Evolutionary conservation across 1,140 invertebrate genomes (phyloP), one percentile per base, ranked within the genome.

Genomic region (Heliconius congener): DNA sequence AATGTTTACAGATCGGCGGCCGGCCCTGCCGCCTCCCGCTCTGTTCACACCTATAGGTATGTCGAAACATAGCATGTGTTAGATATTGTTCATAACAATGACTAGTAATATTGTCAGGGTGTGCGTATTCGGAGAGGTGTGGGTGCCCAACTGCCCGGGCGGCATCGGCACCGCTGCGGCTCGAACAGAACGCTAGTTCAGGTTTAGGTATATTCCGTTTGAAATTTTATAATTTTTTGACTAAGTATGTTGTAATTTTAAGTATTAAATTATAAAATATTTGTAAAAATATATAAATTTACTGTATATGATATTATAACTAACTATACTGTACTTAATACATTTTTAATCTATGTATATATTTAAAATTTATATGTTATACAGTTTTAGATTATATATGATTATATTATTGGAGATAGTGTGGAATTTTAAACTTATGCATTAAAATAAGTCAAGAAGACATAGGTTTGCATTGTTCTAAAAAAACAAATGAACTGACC

Each of bases 1-100:
- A 92, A 90, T 93, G 92, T 92, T 94, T 93, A 94, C 90, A 93
- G 90, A 91, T 92, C 88, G 90, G 88, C 91, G 92, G 92, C 90
- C 88, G 88, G 84, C 88, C 88, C 89, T 92, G 91, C 90, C 90
- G 90, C 88, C 89, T 92, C 90, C 87, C 91, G 91, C 91, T 90
- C 89, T 84, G 88, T 90, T 89, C 86, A 84, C 88, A 87, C 86
- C 90, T 90, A 88, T 92, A 93, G 92, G 92, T 93, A 93, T 88
- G 92, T 93, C 86, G 85, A 86, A 87, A 88, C 81, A 86, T 76
- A 81, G 86, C 87, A 90, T 88, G 85, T 90, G 87, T 88, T 88
- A 83, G 82, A 84, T 82, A 86, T 84, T 86, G 84, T 79, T 84
- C 86, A 84, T 87, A 89, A 88, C 89, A 87, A 88, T 87, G 85